Evolutionary conservation across 2,797 vertebrate genomes (phyloP).

Genomic region (Crocidura indochinensis): DNA sequence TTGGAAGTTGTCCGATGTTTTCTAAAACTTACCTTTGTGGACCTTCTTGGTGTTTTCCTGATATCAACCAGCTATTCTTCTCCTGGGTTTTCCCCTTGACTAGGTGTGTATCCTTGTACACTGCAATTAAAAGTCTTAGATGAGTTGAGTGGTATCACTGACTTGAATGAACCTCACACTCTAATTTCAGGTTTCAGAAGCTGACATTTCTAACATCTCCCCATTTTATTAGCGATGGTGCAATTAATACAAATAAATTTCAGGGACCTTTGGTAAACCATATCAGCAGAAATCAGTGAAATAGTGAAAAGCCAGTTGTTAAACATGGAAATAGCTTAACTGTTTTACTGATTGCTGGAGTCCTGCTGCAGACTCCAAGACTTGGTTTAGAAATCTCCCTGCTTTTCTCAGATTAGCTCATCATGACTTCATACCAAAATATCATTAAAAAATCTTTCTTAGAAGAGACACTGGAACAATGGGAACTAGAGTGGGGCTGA

Average conservation of each 20-base stretch:
- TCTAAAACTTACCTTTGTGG: not conserved
- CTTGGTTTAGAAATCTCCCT: slow-evolving; percentile 73
- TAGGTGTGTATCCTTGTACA: not conserved
- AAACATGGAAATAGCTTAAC: slow-evolving; percentile 50
- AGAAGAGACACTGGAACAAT: slow-evolving; percentile 55
- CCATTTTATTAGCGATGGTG: slow-evolving; percentile 74
- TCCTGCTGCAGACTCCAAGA: slow-evolving; percentile 67
- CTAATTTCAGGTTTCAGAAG: slow-evolving; percentile 73
- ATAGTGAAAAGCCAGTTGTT: slow-evolving; percentile 51
- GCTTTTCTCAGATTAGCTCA: slow-evolving; percentile 70
- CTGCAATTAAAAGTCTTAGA: slow-evolving; percentile 27
- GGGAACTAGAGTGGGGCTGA: slow-evolving; percentile 9
- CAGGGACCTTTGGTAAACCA: slow-evolving; percentile 62
- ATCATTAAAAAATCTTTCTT: slow-evolving; percentile 58
- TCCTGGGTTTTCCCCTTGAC: slow-evolving; percentile 2
- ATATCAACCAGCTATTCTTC: not conserved
- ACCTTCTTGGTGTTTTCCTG: not conserved
- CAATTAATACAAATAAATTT: slow-evolving; percentile 78
- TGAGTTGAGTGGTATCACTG: not conserved
- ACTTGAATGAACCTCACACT: not conserved
- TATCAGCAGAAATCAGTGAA: slow-evolving; percentile 75
- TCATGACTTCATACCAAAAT: slow-evolving; percentile 62
- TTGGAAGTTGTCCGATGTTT: not conserved
- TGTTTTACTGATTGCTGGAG: slow-evolving; percentile 68
- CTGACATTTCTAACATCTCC: slow-evolving; percentile 60